Evolutionary conservation across 2,888 invertebrate genomes (phyloP).

Genomic region (Aphrophora alni): DNA sequence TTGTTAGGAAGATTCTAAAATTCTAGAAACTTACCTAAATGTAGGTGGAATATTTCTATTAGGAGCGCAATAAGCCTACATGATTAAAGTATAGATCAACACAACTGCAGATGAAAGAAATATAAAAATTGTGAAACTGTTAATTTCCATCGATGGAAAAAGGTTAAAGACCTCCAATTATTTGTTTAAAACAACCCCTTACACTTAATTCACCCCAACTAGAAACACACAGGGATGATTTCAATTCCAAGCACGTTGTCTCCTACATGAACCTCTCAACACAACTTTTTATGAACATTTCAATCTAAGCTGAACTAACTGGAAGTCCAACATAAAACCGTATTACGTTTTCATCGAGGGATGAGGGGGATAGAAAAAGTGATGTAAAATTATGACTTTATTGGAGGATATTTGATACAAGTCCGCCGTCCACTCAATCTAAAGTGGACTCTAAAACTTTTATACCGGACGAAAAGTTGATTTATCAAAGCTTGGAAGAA

Average conservation of each 20-base stretch:
- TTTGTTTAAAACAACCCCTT: background rate
- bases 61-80: too few relatives aligned
- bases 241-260: background rate
- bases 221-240: background rate
- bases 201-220: background rate
- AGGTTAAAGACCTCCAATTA: too few relatives aligned
- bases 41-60: too few relatives aligned
- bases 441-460: background rate
- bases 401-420: background rate
- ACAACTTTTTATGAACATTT: slow-evolving; percentile 2
- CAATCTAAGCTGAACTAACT: background rate
- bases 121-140: too few relatives aligned
- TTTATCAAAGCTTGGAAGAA: background rate
- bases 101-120: too few relatives aligned
- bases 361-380: background rate
- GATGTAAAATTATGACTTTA: background rate
- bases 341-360: background rate
- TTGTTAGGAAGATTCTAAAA: too few relatives aligned
- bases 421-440: background rate
- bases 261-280: background rate
- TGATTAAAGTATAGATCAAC: too few relatives aligned
- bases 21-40: too few relatives aligned
- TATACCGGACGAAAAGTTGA: background rate
- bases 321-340: background rate
- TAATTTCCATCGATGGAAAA: too few relatives aligned